Base-by-base conservation (phyloP, 2,888 invertebrate species). In the Spodoptera exigua region DNA sequence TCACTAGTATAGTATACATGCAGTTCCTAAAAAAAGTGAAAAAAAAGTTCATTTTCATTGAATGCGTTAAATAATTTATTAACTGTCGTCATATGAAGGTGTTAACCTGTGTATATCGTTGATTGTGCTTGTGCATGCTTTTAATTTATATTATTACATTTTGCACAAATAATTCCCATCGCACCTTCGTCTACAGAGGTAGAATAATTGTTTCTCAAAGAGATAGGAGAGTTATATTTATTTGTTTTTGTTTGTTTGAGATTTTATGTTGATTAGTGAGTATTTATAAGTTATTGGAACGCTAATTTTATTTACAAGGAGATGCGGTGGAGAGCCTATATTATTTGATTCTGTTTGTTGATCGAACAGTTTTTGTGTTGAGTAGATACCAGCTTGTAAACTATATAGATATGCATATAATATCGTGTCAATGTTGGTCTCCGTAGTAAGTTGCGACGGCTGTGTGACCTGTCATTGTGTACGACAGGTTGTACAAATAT, bases 1-100 rank as follows among this genome's bases (percentile, higher is more conserved):
- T 89, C 83, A 83, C 79, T 89, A 88, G 81, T 72, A 73, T 82
- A 88, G 84, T 82, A 81, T 85, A 86, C 81, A 74, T 68, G 81
- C 81, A 89, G 90, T 90, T 90, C 90, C 90, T 90, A 90, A 75
- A 83, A 83, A 80, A 80, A 67, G 61, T 71, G 74, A 81, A 81
- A 80, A 83, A 83, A 80, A 78, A 56, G 27, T 58, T 59, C 47
- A 70, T 78, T 79, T 73, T 58, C 74, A 63, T 70, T 47, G 44
- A 46, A 53, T 70, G 46, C 54, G 53, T 64, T 68, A 49, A 49
- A 56, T 70, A 61, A 57, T 53, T 56, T 56, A 74, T 71, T 73
- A 63, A 73, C 62, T 46, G 37, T 54, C 49, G 43, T 56, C 73
- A 70, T 43, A 76, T 66, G 74, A 74, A 76, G 77, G 80, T 81